Conservation (phyloP, 2,888 invertebrate genomes). For the Lithophane leautieri region DNA sequence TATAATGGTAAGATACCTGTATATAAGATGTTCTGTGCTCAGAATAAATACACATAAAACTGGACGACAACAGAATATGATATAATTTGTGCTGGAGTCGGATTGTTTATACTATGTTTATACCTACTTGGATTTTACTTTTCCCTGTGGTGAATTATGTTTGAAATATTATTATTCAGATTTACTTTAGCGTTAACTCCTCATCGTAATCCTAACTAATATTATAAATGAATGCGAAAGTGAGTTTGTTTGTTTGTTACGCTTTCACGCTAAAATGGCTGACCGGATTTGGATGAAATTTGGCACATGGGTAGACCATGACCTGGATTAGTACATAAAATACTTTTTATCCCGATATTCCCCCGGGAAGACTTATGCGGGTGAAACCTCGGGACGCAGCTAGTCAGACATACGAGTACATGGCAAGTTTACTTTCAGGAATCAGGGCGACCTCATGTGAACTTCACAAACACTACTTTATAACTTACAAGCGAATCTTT, state of each 20-base stretch:
- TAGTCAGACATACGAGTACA: neutral
- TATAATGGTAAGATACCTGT: conserved; percentile 27
- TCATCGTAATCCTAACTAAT: too few species aligned
- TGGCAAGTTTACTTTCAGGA: neutral
- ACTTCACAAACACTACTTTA: conserved; percentile 7
- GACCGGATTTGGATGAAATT: too few species aligned
- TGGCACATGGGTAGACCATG: too few species aligned
- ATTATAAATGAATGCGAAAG: too few species aligned
- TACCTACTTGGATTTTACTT: neutral
- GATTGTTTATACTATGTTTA: neutral
- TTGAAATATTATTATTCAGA: neutral
- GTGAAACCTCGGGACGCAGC: too few species aligned
- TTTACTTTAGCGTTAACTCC: neutral
- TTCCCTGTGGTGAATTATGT: neutral
- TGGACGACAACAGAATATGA: conserved; percentile 53
- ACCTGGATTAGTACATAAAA: too few species aligned
- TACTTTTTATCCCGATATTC: too few species aligned
- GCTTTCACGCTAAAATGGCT: too few species aligned
- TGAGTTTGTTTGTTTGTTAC: too few species aligned
- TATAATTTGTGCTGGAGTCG: conserved; percentile 22
- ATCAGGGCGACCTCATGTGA: neutral
- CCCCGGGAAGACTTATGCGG: too few species aligned
- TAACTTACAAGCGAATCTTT: conserved; percentile 11
- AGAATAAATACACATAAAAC: conserved; percentile 56
- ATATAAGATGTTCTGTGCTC: conserved; percentile 42